A percentile compares a stretch with the other conserved stretches of the same genome.
Evolutionary conservation across 2,113 vertebrate genomes (phyloP).

Genomic region (Euleptes europaea): DNA sequence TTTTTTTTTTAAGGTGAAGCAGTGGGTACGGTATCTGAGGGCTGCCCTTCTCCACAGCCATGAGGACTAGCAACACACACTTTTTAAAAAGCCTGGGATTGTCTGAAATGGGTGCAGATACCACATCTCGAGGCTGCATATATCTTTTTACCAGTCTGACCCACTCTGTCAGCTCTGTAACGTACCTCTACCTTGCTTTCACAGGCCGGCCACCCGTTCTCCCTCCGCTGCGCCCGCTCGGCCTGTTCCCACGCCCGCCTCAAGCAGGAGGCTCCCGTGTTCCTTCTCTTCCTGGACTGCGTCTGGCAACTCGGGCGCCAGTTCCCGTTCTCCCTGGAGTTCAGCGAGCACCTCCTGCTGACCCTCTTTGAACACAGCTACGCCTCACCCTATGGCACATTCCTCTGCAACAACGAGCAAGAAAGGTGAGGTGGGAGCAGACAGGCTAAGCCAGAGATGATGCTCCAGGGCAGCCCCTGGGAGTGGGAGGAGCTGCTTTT

Average conservation of each 20-base stretch:
- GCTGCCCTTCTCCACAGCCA: not conserved
- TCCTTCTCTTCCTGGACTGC: slow-evolving; percentile 89
- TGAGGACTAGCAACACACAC: not conserved
- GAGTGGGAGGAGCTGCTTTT: not conserved
- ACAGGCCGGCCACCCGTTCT: slow-evolving; percentile 87
- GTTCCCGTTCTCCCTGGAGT: slow-evolving; percentile 85
- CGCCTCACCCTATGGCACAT: slow-evolving; percentile 84
- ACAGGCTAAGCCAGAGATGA: not conserved
- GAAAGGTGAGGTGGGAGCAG: slow-evolving; percentile 71
- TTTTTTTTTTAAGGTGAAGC: not conserved
- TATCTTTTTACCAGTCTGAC: too few species aligned
- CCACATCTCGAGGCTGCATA: too few species aligned
- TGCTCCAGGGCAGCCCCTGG: not conserved
- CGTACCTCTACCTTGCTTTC: not conserved
- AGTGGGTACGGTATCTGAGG: not conserved
- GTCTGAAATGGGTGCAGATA: too few species aligned
- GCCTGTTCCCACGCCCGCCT: slow-evolving; percentile 79
- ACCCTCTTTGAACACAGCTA: slow-evolving; percentile 81
- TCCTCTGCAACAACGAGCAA: slow-evolving; percentile 85
- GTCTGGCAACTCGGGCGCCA: slow-evolving; percentile 86
- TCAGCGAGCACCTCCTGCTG: slow-evolving; percentile 82
- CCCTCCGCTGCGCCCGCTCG: slow-evolving; percentile 78
- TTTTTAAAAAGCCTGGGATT: too few species aligned
- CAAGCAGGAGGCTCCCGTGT: slow-evolving; percentile 82
- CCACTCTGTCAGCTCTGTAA: too few species aligned